Conservation (phyloP, 2,797 vertebrate species). For the Rhinophrynus dorsalis region DNA sequence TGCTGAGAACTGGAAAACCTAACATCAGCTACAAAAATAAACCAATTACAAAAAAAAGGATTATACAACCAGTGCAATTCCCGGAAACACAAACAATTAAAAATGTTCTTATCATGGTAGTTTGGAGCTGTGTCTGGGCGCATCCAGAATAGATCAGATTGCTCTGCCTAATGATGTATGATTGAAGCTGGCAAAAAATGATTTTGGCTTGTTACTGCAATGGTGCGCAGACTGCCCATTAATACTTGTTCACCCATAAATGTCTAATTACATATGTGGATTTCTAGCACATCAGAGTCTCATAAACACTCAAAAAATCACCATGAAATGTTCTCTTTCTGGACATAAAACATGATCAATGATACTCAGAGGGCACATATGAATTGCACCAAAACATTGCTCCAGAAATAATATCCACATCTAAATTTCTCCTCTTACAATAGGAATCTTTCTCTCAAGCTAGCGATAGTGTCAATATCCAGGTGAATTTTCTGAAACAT, state of each 20-base stretch:
- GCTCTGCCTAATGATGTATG: slow-evolving; percentile 37
- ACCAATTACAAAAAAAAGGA: slow-evolving; percentile 34
- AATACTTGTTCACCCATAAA: slow-evolving; percentile 47
- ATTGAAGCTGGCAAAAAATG: slow-evolving; percentile 31
- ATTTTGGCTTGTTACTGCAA: slow-evolving; percentile 30
- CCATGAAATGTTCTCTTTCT: slow-evolving; percentile 19
- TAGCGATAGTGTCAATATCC: neutral
- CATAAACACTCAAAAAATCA: slow-evolving; percentile 35
- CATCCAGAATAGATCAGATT: slow-evolving; percentile 29
- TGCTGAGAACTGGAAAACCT: slow-evolving; percentile 33
- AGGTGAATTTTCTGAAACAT: slow-evolving; percentile 6
- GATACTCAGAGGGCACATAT: neutral
- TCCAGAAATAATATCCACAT: slow-evolving; percentile 17
- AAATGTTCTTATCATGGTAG: slow-evolving; percentile 28
- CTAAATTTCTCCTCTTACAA: neutral
- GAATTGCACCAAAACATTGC: neutral
- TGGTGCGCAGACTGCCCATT: slow-evolving; percentile 26
- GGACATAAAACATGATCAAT: slow-evolving; percentile 27
- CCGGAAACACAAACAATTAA: slow-evolving; percentile 43
- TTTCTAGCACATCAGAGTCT: slow-evolving; percentile 35
- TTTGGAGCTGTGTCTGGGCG: slow-evolving; percentile 17
- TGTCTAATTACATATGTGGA: slow-evolving; percentile 28
- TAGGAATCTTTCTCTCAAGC: neutral
- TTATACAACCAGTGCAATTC: slow-evolving; percentile 22
- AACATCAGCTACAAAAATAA: slow-evolving; percentile 39